Base-by-base conservation (phyloP, 2,888 invertebrate genomes). In the Druceiella hillmani region DNA sequence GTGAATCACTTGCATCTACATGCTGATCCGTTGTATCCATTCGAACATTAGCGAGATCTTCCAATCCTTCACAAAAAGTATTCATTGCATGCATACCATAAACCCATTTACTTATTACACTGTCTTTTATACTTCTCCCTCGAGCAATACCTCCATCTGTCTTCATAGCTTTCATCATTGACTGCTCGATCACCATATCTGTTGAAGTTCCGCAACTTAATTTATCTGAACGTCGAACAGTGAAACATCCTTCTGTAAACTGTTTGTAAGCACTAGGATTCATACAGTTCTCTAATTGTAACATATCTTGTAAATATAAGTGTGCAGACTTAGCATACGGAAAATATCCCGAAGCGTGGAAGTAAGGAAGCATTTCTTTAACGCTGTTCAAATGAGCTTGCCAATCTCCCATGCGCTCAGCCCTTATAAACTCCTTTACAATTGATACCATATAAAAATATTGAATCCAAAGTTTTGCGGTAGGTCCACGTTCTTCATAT, bases 371-470 rank as follows among this genome's bases (percentile, higher is more conserved):
- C 57, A 61, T 59, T 55, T 54, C 47, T 53, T 53, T 46, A 13
- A 58, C 47, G 40, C 50, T 31, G 29, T 53, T 50, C 29, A 59
- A 57, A 55, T 61, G 58, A 43, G 50, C 52, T 52, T 55, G 28
- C 55, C 58, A 61, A 53, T 60, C 55, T 24, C 57, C 56, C 54
- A 53, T 53, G 45, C 59, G 52, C 42, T 61, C 58, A 52, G 60
- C 58, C 52, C 52, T 51, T 45, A 60, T 26, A 44, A 58, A 58
- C 13, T 59, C 50, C 40, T 58, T 57, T 10, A 49, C 52, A 51
- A 61, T 46, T 1, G 55, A 52, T 3, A 58, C 54, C 56, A 59
- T 56, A 17, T 36, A 11, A 53, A 57, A 57, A 52, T 57, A 59
- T 47, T 57, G 56, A 2, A 53, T 44, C 55, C 51, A 53, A n/a